Conservation (phyloP, 2,888 invertebrate species). For the Cataglyphis cursor region DNA sequence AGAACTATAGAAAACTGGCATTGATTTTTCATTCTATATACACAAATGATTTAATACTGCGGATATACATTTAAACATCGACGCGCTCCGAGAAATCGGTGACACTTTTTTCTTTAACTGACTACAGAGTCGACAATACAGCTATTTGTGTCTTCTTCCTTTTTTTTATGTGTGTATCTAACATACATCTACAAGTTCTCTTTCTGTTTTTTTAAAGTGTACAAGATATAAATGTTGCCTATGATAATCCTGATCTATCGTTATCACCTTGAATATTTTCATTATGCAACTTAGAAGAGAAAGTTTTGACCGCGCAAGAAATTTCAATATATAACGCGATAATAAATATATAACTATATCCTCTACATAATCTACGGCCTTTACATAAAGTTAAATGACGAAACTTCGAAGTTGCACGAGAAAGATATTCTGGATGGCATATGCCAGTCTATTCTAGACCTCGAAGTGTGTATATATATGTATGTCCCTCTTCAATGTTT, state of each 20-base stretch:
- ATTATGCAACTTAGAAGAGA: slow-evolving; percentile 22
- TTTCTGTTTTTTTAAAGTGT: neutral
- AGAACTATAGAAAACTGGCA: slow-evolving; percentile 75
- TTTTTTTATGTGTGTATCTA: neutral
- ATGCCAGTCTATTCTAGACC: neutral
- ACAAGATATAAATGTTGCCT: slow-evolving; percentile 5
- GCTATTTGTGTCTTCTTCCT: slow-evolving; percentile 14
- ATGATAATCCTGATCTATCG: neutral
- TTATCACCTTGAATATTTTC: slow-evolving; percentile 14
- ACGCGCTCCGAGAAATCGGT: slow-evolving; percentile 55
- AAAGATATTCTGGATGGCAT: slow-evolving; percentile 7
- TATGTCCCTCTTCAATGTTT: neutral
- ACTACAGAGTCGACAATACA: slow-evolving; percentile 74
- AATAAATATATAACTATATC: neutral
- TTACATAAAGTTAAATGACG: neutral
- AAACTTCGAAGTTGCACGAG: slow-evolving; percentile 21
- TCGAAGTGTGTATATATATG: neutral
- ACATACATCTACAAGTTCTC: slow-evolving; percentile 14
- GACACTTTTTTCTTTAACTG: slow-evolving; percentile 58
- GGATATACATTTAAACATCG: slow-evolving; percentile 79
- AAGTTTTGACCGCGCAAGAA: neutral
- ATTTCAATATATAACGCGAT: neutral
- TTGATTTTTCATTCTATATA: slow-evolving; percentile 75
- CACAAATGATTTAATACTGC: slow-evolving; percentile 82
- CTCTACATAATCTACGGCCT: neutral